Evolutionary conservation across 2,888 invertebrate species (phyloP).

Genomic region (Oligia latruncula): DNA sequence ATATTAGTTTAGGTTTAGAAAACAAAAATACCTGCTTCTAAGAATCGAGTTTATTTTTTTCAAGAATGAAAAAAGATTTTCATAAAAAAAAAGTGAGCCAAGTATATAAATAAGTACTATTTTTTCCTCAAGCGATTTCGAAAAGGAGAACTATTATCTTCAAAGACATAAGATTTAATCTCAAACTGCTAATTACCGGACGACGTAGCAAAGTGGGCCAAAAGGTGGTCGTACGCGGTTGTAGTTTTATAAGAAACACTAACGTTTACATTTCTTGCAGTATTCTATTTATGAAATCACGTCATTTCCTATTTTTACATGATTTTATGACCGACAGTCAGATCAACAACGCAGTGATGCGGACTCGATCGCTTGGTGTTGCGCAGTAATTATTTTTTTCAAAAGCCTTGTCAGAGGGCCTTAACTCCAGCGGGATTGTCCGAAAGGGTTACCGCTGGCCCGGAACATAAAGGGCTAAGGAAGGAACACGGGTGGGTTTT

Average conservation of each 20-base stretch:
- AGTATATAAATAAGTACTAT: conserved; percentile 10
- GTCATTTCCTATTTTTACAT: conserved; percentile 34
- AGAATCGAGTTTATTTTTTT: not conserved
- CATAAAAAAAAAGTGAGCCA: conserved; percentile 26
- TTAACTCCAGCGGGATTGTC: too few species aligned
- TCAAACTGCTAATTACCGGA: conserved; percentile 57
- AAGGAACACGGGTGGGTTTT: too few species aligned
- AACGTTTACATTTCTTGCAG: conserved; percentile 10
- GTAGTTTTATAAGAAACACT: conserved; percentile 25
- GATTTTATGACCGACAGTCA: conserved; percentile 38
- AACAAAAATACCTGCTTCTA: not conserved
- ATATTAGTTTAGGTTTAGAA: not conserved
- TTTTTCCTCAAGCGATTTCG: conserved; percentile 46
- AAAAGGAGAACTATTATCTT: conserved; percentile 50
- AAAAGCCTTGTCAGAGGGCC: not conserved
- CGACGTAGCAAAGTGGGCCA: conserved; percentile 50
- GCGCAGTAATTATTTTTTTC: conserved; percentile 1
- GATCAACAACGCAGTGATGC: conserved; percentile 21
- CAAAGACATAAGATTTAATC: conserved; percentile 57
- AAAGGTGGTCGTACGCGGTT: conserved; percentile 57
- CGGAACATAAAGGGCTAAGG: too few species aligned
- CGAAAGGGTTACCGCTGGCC: too few species aligned
- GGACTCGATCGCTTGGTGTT: not conserved
- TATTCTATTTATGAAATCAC: conserved; percentile 14
- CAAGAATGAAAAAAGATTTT: not conserved